Conservation (phyloP, 2,888 invertebrate species). For the Sesamia inferens region DNA sequence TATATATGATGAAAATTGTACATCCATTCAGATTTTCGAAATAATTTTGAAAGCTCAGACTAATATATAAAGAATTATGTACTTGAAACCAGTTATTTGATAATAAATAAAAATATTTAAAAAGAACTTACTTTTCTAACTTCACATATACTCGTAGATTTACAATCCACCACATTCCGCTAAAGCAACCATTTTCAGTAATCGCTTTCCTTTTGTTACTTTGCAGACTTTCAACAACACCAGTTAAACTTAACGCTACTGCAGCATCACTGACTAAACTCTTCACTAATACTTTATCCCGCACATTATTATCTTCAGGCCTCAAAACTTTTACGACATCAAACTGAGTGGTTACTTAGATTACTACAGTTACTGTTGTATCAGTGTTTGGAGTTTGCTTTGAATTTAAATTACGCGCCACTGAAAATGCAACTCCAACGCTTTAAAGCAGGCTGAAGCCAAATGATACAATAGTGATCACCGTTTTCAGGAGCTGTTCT, state of each 20-base stretch:
- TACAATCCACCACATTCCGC: not conserved
- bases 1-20: too few relatives aligned
- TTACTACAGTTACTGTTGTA: not conserved
- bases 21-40: too few relatives aligned
- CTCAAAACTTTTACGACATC: not conserved
- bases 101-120: not conserved
- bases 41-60: too few relatives aligned
- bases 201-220: not conserved
- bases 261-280: too few relatives aligned
- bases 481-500: constrained; percentile 6
- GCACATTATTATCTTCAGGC: too few relatives aligned
- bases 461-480: not conserved
- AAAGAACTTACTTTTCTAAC: constrained; percentile 24
- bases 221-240: constrained; percentile 2
- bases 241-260: not conserved
- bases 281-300: not conserved
- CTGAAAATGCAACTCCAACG: too few relatives aligned
- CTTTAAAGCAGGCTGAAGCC: not conserved
- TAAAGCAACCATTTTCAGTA: not conserved
- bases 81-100: too few relatives aligned
- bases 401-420: too few relatives aligned
- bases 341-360: not conserved
- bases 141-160: not conserved
- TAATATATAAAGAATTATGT: too few relatives aligned
- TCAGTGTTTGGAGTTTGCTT: too few relatives aligned